These are phyloP conservation scores for Hypselothyrea guttata DNA, from an alignment of 2,888 invertebrate species.

Conservation along the genomic window DNA sequence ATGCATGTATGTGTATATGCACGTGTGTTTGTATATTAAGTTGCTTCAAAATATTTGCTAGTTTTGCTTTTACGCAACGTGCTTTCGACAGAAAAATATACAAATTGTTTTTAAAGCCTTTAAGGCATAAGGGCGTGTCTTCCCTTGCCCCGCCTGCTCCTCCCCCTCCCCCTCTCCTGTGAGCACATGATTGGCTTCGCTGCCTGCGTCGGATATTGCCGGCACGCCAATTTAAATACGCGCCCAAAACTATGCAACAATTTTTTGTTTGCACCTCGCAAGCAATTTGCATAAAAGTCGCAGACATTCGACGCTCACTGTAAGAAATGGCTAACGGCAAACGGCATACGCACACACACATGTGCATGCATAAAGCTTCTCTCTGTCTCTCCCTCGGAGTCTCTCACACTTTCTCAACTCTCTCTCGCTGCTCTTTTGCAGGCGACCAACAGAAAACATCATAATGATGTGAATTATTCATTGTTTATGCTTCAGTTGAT, in stretches of 20 bases:
- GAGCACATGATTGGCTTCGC: constrained; percentile 28
- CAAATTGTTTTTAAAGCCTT: constrained; percentile 75
- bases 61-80: constrained; percentile 15
- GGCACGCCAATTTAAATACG: constrained; percentile 58
- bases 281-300: constrained; percentile 63
- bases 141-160: too few relatives aligned
- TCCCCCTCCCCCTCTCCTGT: too few relatives aligned
- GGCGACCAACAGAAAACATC: constrained; percentile 38
- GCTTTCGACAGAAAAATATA: constrained; percentile 22
- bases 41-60: constrained; percentile 30
- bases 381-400: not conserved
- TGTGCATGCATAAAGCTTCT: too few relatives aligned
- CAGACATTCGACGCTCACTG: constrained; percentile 12
- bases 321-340: too few relatives aligned
- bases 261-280: constrained; percentile 40
- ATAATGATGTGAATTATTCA: constrained; percentile 73
- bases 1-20: constrained; percentile 3
- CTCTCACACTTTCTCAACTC: not conserved
- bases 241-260: constrained; percentile 64
- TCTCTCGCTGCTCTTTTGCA: constrained; percentile 16
- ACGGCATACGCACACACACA: constrained; percentile 2
- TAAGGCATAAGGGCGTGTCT: constrained; percentile 47
- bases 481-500: constrained; percentile 73
- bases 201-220: constrained; percentile 25
- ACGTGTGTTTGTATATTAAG: constrained; percentile 11